Base-by-base conservation (phyloP, 2,888 invertebrate species). In the Lasioglossum oenotherae region DNA sequence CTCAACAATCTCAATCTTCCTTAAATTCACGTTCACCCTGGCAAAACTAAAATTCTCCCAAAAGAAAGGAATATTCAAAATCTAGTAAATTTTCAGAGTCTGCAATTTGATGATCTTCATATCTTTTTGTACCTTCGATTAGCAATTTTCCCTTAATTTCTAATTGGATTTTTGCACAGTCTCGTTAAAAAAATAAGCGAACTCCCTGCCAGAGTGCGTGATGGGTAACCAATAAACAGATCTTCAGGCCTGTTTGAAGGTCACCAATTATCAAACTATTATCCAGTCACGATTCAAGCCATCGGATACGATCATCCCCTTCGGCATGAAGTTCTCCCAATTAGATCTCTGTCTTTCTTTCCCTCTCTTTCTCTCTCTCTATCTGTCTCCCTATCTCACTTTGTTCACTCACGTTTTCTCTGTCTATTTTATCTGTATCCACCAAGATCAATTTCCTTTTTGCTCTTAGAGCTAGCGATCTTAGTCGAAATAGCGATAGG, bases 401-500 rank as follows among this genome's bases (percentile, higher is more conserved):
- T 64, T 73, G 31, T 74, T 83, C 69, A 79, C 46, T 76, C 76
- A 72, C 79, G 73, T 69, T 81, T 74, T 88, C 64, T 82, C 64
- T 80, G 38, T 81, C 76, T 87, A 46, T 86, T 19, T 79, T 75
- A 23, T 74, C 80, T 80, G 35, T 80, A 85, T 71, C 73, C 75
- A 89, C 88, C 89, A 91, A 87, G 77, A 89, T 87, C 89, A 90
- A 82, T 87, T 81, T 88, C 87, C 91, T 89, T 83, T 76, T 89
- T 91, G 88, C 89, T 91, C 88, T 90, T 93, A 93, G 92, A 91
- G 90, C 88, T 93, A 92, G 92, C 90, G 87, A 91, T 77, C 80
- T 88, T 92, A 92, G 91, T 90, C 92, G 92, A 92, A 89, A 91
- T 93, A 93, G 93, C 89, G 88, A 89, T 94, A 94, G 93, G 93